A percentile compares a stretch with the other conserved stretches of the same genome.
These are phyloP conservation scores for Tribolium madens DNA, from an alignment of 1,140 invertebrate genomes.

Conservation along the genomic window DNA sequence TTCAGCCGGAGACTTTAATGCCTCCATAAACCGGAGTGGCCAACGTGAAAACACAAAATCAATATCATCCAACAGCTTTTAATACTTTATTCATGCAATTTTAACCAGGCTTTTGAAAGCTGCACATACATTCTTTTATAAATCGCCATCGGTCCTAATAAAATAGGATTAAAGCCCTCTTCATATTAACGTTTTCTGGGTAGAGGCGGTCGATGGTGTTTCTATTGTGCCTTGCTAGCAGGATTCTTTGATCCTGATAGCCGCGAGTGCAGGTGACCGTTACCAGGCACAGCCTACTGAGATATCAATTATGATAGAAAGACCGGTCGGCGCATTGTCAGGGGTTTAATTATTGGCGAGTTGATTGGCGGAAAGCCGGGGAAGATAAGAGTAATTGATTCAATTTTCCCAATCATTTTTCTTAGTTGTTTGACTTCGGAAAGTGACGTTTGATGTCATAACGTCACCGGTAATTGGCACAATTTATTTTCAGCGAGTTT, in stretches of 20 bases:
- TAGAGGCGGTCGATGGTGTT: background rate
- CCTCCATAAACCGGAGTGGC: background rate
- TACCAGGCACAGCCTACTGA: constrained; percentile 35
- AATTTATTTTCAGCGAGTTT: constrained; percentile 31
- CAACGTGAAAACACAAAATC: constrained; percentile 26
- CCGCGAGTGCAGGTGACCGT: constrained; percentile 41
- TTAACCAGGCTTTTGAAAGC: constrained; percentile 43
- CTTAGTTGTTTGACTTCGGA: constrained; percentile 29
- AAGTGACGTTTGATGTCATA: constrained; percentile 40
- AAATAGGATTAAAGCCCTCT: constrained; percentile 44
- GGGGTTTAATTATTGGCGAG: constrained; percentile 40
- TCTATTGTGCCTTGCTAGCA: constrained; percentile 14
- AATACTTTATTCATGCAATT: constrained; percentile 47
- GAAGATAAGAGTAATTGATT: constrained; percentile 47
- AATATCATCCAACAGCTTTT: constrained; percentile 43
- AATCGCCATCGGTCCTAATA: constrained; percentile 44
- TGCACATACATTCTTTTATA: constrained; percentile 42
- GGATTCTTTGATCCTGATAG: constrained; percentile 42
- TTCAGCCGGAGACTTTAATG: constrained; percentile 1
- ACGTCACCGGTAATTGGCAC: constrained; percentile 37
- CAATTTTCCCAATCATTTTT: constrained; percentile 41
- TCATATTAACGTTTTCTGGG: constrained; percentile 25
- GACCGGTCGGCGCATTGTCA: constrained; percentile 27
- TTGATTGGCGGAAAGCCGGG: constrained; percentile 41
- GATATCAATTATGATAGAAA: constrained; percentile 46